These are phyloP conservation scores for Myotis findleyi DNA, from an alignment of 2,797 vertebrate species.

Conservation along the genomic window DNA sequence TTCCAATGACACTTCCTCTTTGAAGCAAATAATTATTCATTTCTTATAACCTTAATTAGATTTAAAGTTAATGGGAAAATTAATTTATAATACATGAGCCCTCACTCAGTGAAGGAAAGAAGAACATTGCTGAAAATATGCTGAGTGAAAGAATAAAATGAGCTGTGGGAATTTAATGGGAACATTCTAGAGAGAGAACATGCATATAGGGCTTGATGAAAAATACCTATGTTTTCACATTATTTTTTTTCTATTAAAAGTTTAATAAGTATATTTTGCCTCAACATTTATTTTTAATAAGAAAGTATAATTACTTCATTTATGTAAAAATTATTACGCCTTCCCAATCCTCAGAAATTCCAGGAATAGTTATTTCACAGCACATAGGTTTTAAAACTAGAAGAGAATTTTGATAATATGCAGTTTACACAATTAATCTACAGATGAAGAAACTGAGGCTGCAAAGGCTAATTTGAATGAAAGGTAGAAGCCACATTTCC, in stretches of 20 bases:
- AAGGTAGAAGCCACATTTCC: not conserved
- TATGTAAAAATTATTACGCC: not conserved
- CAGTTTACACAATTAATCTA: not conserved
- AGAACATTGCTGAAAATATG: not conserved
- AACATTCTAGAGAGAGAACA: not conserved
- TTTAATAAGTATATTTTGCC: conserved; percentile 6
- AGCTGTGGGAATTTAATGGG: not conserved
- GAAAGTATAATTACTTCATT: not conserved
- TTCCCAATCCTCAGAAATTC: not conserved
- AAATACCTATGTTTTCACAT: not conserved
- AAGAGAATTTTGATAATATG: not conserved
- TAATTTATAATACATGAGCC: conserved; percentile 41
- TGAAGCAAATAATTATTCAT: conserved; percentile 41
- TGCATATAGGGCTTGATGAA: not conserved
- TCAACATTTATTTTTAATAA: conserved; percentile 15
- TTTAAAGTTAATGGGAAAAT: conserved; percentile 56
- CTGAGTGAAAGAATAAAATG: not conserved
- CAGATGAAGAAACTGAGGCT: not conserved
- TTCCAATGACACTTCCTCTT: conserved; percentile 73
- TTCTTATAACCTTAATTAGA: conserved; percentile 60
- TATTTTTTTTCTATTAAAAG: not conserved
- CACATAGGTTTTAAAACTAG: not conserved
- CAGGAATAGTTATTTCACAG: not conserved
- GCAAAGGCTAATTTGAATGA: not conserved
- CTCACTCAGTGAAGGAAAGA: not conserved